Conservation (phyloP, 1,140 invertebrate species). For the Halictus rubicundus region DNA sequence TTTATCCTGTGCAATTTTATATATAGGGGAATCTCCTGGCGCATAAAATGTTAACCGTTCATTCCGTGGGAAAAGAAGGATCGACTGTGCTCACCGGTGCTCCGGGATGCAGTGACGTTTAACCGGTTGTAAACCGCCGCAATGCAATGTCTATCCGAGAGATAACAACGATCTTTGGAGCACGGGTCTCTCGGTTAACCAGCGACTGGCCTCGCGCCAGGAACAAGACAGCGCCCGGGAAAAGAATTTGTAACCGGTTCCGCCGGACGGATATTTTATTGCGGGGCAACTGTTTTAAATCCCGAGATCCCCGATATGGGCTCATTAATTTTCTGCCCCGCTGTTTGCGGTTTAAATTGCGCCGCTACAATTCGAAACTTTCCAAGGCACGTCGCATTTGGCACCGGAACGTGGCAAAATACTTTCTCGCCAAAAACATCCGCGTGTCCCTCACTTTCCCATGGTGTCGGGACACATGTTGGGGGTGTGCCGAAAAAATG, state of each 20-base stretch:
- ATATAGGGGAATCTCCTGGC: background rate
- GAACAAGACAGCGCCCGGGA: slow-evolving; percentile 4
- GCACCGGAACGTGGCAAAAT: too few species aligned
- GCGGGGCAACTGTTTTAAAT: slow-evolving; percentile 12
- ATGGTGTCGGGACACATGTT: too few species aligned
- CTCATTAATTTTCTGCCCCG: background rate
- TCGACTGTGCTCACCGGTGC: background rate
- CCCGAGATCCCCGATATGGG: background rate
- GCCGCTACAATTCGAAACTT: too few species aligned
- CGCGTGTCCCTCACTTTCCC: too few species aligned
- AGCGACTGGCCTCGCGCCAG: slow-evolving; percentile 25
- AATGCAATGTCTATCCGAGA: slow-evolving; percentile 13
- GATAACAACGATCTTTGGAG: slow-evolving; percentile 37
- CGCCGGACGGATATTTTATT: slow-evolving; percentile 1
- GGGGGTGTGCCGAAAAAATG: too few species aligned
- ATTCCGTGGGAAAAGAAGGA: background rate
- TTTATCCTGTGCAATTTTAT: background rate
- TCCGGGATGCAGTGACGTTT: background rate
- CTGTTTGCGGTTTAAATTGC: background rate
- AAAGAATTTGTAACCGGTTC: slow-evolving; percentile 18
- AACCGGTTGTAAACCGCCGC: slow-evolving; percentile 26
- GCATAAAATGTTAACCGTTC: background rate
- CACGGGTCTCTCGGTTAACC: slow-evolving; percentile 29
- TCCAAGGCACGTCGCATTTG: too few species aligned
- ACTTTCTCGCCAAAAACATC: too few species aligned